Evolutionary conservation across 2,113 vertebrate genomes (phyloP).

Genomic region (Bombycilla garrulus): DNA sequence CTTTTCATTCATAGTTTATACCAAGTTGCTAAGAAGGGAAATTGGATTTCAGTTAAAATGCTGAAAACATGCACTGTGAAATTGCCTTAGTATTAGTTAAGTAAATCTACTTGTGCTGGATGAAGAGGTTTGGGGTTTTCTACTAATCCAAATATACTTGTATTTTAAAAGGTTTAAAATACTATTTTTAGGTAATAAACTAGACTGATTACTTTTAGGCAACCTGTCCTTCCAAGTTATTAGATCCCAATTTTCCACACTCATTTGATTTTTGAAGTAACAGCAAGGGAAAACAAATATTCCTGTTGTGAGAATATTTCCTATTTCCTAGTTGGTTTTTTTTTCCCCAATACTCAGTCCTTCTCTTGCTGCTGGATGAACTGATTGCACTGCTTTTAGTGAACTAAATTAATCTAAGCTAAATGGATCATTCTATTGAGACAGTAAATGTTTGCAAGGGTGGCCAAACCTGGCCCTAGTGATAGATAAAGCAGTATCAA

Average conservation of each 20-base stretch:
- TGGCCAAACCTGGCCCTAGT: background rate
- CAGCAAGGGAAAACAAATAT: background rate
- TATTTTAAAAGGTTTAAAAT: background rate
- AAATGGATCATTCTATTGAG: background rate
- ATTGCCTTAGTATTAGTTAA: background rate
- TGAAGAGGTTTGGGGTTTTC: background rate
- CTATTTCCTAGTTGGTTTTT: too few relatives aligned
- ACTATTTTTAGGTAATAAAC: background rate
- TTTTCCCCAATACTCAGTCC: background rate
- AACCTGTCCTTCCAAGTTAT: background rate
- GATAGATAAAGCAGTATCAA: background rate
- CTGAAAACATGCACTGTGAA: background rate
- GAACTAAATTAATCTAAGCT: background rate
- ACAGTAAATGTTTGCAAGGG: background rate
- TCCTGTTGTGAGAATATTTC: rapidly evolving
- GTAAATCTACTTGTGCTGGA: background rate
- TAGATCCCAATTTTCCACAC: background rate
- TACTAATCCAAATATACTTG: background rate
- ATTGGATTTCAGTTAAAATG: background rate
- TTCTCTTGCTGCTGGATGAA: background rate
- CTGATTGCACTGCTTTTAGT: background rate
- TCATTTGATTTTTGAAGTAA: background rate
- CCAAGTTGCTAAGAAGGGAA: background rate
- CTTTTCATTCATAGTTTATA: background rate
- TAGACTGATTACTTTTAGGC: background rate